Evolutionary conservation across 1,140 invertebrate species (phyloP).

Genomic region (Saxidomus purpurata): DNA sequence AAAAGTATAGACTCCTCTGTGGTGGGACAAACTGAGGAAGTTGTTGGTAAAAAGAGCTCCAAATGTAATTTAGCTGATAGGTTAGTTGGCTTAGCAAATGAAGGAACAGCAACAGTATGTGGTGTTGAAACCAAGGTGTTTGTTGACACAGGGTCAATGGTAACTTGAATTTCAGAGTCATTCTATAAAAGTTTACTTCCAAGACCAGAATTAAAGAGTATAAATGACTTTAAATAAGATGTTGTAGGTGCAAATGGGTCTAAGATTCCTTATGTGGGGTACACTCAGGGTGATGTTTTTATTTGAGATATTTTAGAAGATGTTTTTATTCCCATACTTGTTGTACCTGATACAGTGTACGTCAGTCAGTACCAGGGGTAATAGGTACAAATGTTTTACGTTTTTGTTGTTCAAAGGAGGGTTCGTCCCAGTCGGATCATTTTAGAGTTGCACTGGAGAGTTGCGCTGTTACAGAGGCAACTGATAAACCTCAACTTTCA

Average conservation of each 20-base stretch:
- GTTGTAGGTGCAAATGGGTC: background rate
- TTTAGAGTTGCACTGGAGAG: background rate
- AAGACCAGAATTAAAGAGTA: background rate
- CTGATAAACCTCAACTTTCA: background rate
- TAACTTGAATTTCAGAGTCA: constrained; percentile 8
- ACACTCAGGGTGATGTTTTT: background rate
- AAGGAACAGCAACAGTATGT: background rate
- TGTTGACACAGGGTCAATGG: constrained; percentile 30
- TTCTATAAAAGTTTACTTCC: background rate
- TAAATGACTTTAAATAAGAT: constrained; percentile 12
- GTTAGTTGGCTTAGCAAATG: background rate
- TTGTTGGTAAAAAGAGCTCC: background rate
- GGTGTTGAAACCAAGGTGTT: background rate
- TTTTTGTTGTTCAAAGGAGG: background rate
- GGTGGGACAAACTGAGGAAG: background rate
- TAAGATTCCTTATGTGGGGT: background rate
- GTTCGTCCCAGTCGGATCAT: background rate
- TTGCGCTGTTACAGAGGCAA: constrained; percentile 29
- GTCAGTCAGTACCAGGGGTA: background rate
- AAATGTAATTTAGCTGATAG: background rate
- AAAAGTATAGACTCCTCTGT: constrained; percentile 7
- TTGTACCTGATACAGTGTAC: constrained; percentile 41
- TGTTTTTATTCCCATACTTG: constrained; percentile 20
- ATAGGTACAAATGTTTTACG: constrained; percentile 31
- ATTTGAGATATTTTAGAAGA: background rate